Evolutionary conservation across 2,888 invertebrate species (phyloP), one percentile per base, ranked within the genome.

Genomic region (Tetramorium bicarinatum): DNA sequence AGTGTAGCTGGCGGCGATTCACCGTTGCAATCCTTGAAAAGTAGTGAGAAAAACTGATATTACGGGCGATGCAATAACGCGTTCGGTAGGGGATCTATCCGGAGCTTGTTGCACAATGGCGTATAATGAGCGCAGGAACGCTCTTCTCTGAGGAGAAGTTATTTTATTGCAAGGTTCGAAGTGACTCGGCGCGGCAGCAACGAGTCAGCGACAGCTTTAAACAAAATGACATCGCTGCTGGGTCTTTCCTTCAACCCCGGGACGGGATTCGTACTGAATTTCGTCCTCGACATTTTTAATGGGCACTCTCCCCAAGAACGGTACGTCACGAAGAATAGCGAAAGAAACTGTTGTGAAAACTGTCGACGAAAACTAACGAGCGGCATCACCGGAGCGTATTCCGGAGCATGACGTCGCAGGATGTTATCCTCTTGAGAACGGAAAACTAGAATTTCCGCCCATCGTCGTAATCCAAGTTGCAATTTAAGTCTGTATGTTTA

Each of bases 281-380:
- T 88, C 86, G 67, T 69, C 80, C 89, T 88, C 88, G 89, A 92
- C 90, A 91, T 91, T 91, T 92, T 90, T 91, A 91, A 89, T 89
- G 90, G 88, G 82, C 88, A 88, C 86, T 88, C 86, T 67, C 64
- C 67, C 41, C 49, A 4, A 21, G 34, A 69, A 69, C 54, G 64
- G 61, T 61, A n/a, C 41, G 67, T 80, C 56, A 59, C 38, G 61
- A 76, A 82, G 75, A 83, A 87, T 62, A 25, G 74, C 52, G 67
- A 71, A 80, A 86, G 83, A 76, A 76, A 85, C 76, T 81, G 85
- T 87, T 82, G 83, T 75, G 67, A 80, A 80, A 71, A 80, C 38
- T 59, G 66, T 64, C 77, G 74, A 80, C 79, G 83, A 69, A 72
- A 83, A 83, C 83, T 77, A 77, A 52, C 79, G 61, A 71, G 49